phyloP scores from a whole-genome alignment of 2,888 invertebrate genomes.

The Meiosimyza platycephala region DNA sequence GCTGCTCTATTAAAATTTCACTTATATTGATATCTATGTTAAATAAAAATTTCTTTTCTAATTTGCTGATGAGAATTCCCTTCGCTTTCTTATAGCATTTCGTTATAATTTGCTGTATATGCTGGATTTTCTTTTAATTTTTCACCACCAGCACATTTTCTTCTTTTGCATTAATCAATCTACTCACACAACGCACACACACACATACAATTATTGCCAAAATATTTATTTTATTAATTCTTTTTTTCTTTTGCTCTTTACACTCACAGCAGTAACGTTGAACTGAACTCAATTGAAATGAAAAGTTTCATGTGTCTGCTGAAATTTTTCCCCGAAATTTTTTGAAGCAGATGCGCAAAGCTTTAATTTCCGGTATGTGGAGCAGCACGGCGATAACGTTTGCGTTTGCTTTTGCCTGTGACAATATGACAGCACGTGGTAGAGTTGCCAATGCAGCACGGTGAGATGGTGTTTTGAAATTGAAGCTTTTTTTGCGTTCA shows the following conservation, averaged over 20 bases:
- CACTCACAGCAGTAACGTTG: slow-evolving; percentile 39
- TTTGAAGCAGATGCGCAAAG: slow-evolving; percentile 36
- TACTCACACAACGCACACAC: neutral
- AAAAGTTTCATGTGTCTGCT: slow-evolving; percentile 20
- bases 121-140: slow-evolving; percentile 13
- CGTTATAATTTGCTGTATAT: neutral
- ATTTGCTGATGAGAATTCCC: no score
- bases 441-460: slow-evolving; percentile 23
- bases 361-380: slow-evolving; percentile 35
- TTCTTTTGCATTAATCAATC: no score
- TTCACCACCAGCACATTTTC: neutral
- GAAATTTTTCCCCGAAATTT: slow-evolving; percentile 42
- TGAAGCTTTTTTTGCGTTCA: neutral
- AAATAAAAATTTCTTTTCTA: no score
- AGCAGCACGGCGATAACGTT: neutral
- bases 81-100: no score
- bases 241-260: slow-evolving; percentile 26
- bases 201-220: neutral
- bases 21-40: no score
- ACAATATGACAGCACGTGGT: neutral
- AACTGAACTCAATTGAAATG: slow-evolving; percentile 35
- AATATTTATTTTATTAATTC: slow-evolving; percentile 10
- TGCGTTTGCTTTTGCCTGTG: slow-evolving; percentile 1
- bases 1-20: neutral
- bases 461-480: neutral